Percentiles rank a stretch among this genome's conserved stretches.
phyloP scores from a whole-genome alignment of 2,888 invertebrate species.

The Phengaris alcon region DNA sequence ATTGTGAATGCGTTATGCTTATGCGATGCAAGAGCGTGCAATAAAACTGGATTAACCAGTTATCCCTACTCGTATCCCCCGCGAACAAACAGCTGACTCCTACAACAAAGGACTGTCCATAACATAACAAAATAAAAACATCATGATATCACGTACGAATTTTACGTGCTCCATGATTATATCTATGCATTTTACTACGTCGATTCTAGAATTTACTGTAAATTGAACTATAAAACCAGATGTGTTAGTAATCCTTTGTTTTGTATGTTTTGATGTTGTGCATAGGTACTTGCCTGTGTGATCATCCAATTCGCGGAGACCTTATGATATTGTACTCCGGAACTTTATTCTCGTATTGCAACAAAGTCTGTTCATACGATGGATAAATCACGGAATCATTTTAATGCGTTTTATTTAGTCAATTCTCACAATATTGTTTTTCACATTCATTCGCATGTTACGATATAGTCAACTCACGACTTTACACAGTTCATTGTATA shows the following conservation, averaged over 20 bases:
- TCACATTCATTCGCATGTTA: constrained; percentile 57
- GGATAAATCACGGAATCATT: constrained; percentile 63
- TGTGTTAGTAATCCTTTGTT: constrained; percentile 27
- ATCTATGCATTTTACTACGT: constrained; percentile 11
- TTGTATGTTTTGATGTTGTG: constrained; percentile 44
- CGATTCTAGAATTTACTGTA: constrained; percentile 6
- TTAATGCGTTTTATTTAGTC: constrained; percentile 48
- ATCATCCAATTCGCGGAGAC: constrained; percentile 74
- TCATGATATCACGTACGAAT: neutral
- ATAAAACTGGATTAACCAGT: constrained; percentile 52
- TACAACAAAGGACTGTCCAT: constrained; percentile 63
- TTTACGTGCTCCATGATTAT: neutral
- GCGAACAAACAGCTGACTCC: constrained; percentile 66
- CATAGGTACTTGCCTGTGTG: constrained; percentile 75
- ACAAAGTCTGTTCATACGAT: constrained; percentile 49
- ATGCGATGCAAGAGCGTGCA: constrained; percentile 11
- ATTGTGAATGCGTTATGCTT: neutral
- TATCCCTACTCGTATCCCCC: constrained; percentile 45
- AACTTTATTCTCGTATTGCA: constrained; percentile 54
- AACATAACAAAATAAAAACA: neutral
- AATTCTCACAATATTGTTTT: constrained; percentile 69
- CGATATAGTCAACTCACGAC: constrained; percentile 55
- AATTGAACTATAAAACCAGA: neutral
- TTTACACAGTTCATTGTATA: constrained; percentile 40
- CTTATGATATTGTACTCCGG: constrained; percentile 62